Base-by-base conservation (phyloP, 1,140 invertebrate species). In the Drosophila kohkoa region DNA sequence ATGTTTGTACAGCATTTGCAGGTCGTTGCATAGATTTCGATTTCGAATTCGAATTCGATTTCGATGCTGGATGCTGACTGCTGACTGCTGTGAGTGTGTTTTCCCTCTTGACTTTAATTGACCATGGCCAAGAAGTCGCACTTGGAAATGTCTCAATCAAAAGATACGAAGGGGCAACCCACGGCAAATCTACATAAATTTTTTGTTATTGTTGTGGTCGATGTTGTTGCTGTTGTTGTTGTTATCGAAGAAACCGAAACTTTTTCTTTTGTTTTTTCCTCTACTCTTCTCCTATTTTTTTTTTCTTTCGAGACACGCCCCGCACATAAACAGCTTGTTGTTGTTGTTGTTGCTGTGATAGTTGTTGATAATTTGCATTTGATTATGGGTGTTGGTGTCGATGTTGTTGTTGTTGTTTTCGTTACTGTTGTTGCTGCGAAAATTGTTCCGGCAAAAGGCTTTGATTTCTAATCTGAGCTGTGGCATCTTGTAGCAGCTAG, bases 351-450 rank as follows among this genome's bases (percentile, higher is more conserved):
- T 57, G 41, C 52, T 69, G 78, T 77, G 68, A 67, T 73, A 66
- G 75, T 69, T 81, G 65, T 87, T 71, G 82, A 88, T 87, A 87
- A 87, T 87, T 87, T 87, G 82, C 83, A 87, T 87, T 87, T 87
- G 83, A 87, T 87, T 87, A 88, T 81, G 58, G 82, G 46, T 67
- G 73, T 76, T 72, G 13, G 41, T 65, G 20, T 62, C 51, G 41
- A 57, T 75, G 46, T 48, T 55, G 38, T 57, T 72, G 16, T 28
- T n/a, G 58, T 57, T 57, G 55, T 46, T 57, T 45, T 58, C 66
- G 75, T 15, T 73, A 63, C 6, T 62, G 72, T 30, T 69, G 72
- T 45, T 38, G 75, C 82, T 78, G 83, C 79, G 72, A 87, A 87
- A 88, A 88, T 77, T 77, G 82, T 79, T 87, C 82, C 83, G 82